Base-by-base conservation (phyloP, 2,888 invertebrate species). In the Eudasyphora cyanicolor region DNA sequence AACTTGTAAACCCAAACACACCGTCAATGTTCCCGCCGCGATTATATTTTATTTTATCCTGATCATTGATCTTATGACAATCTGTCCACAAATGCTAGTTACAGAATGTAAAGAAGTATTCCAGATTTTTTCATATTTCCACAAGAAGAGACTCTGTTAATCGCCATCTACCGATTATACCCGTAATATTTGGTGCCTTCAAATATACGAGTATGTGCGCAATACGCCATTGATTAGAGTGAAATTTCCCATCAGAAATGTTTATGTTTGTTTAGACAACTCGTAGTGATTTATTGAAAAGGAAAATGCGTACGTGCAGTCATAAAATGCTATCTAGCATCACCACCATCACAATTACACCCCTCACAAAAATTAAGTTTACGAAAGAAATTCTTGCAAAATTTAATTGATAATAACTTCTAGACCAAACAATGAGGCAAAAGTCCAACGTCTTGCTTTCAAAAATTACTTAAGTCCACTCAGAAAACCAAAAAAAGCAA, bases 401-500 rank as follows among this genome's bases (percentile, higher is more conserved):
- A 62, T 17, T 32, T 21, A 19, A 6, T 49, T 29, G 19, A 19
- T 8, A 45, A 24, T 8, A 57, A 57, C 21, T n/a, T n/a, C n/a
- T n/a, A n/a, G n/a, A n/a, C n/a, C n/a, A n/a, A n/a, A n/a, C n/a
- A n/a, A 57, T 57, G 27, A 14, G 19, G 4, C 57, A 24, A 57
- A 45, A 45, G 6, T 7, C 35, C 51, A 57, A 14, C 14, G 57
- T 3, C 24, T 54, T 57, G 12, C 57, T 8, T 51, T 57, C 14
- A 14, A 73, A n/a, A 73, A 19, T 45, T 84, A 76, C 76, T 81
- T 73, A 75, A 80, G 42, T 45, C 49, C 62, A 73, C 42, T 73
- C n/a, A 57, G 10, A 49, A 35, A 67, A 54, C 69, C 67, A 51
- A 79, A 60, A 60, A n/a, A 32, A 76, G 51, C n/a, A 57, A 45